Percentiles rank a stretch among this genome's conserved stretches.
phyloP scores from a whole-genome alignment of 2,797 vertebrate genomes.

The Fundulus diaphanus region DNA sequence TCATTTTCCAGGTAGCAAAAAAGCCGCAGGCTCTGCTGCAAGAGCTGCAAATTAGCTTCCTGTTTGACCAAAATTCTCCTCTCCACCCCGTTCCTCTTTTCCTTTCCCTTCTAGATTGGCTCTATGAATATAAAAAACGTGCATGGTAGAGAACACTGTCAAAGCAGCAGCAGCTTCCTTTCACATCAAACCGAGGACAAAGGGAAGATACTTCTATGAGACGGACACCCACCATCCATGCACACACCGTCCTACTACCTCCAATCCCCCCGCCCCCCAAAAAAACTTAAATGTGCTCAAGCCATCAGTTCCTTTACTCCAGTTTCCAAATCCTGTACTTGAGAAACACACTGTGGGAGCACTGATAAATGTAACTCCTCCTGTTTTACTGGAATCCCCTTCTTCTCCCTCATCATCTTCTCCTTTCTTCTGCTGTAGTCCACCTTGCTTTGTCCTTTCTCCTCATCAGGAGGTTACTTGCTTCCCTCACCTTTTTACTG shows the following conservation, averaged over 20 bases:
- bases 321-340: constrained; percentile 68
- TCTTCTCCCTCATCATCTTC: constrained; percentile 37
- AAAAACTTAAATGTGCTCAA: constrained; percentile 69
- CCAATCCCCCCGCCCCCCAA: neutral
- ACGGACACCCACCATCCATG: constrained; percentile 23
- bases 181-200: constrained; percentile 72
- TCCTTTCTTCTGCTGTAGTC: constrained; percentile 36
- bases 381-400: constrained; percentile 47
- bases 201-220: constrained; percentile 62
- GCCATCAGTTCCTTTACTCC: constrained; percentile 51
- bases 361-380: constrained; percentile 65
- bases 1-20: constrained; percentile 78
- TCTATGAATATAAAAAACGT: constrained; percentile 79
- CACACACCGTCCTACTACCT: neutral
- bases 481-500: constrained; percentile 44
- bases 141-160: constrained; percentile 69
- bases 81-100: constrained; percentile 53
- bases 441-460: constrained; percentile 66
- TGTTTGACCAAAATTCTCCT: constrained; percentile 80
- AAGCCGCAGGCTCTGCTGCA: constrained; percentile 77
- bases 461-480: constrained; percentile 50
- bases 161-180: constrained; percentile 67
- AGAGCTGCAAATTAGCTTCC: constrained; percentile 80
- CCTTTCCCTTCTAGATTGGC: constrained; percentile 60
- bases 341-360: constrained; percentile 61